Evolutionary conservation across 2,888 invertebrate genomes (phyloP).

Genomic region (Clusia tigrina): DNA sequence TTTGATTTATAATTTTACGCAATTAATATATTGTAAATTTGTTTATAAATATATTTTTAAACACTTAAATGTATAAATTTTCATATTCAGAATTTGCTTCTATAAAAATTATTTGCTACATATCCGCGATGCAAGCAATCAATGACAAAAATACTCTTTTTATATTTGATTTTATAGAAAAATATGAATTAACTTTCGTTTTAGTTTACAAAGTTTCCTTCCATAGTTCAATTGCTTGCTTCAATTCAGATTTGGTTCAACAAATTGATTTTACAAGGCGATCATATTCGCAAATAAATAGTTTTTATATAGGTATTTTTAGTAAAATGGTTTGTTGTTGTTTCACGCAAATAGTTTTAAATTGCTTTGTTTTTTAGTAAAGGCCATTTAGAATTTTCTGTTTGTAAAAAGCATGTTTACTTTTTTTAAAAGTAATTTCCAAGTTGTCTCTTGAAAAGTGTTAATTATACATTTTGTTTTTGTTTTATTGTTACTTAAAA

Average conservation of each 20-base stretch:
- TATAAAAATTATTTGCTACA: slow-evolving; percentile 2
- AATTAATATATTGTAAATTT: not conserved
- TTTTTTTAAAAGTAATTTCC: not conserved
- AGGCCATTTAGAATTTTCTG: slow-evolving; percentile 7
- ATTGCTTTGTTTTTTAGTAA: slow-evolving; percentile 18
- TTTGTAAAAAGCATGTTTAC: slow-evolving; percentile 13
- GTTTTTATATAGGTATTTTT: not conserved
- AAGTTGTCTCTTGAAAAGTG: not conserved
- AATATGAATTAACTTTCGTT: not conserved
- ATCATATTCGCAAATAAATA: not conserved
- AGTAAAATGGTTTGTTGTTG: slow-evolving; percentile 9
- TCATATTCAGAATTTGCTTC: slow-evolving; percentile 24
- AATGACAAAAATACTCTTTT: not conserved
- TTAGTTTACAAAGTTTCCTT: not conserved
- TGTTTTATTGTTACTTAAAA: slow-evolving; percentile 32
- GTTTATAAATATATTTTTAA: slow-evolving; percentile 9
- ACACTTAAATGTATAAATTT: slow-evolving; percentile 9
- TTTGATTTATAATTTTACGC: not conserved
- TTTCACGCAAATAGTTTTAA: slow-evolving; percentile 23
- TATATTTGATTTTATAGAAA: not conserved
- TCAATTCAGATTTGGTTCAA: not conserved
- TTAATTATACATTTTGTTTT: slow-evolving; percentile 32
- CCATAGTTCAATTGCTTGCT: not conserved
- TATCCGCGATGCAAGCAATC: not conserved
- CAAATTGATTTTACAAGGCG: not conserved